A percentile compares a stretch with the other conserved stretches of the same genome.
Conservation (phyloP, 2,797 vertebrate species). For the Chaunax sp. region DNA sequence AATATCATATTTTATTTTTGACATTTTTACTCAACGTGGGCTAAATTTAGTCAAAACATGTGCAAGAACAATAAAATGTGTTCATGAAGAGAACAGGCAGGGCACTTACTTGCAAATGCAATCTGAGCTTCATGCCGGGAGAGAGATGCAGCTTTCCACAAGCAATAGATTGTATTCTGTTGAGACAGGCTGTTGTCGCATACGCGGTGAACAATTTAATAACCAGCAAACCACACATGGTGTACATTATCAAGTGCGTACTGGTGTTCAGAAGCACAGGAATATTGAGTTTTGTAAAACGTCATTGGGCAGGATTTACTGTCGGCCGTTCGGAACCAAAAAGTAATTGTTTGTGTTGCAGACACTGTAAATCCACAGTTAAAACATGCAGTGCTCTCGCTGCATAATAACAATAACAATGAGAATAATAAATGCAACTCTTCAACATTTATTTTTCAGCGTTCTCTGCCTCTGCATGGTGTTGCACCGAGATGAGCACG, state of each 20-base stretch:
- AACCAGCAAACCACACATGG: neutral
- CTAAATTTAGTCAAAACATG: neutral
- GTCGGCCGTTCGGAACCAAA: neutral
- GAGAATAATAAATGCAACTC: too few relatives aligned
- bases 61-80: neutral
- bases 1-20: neutral
- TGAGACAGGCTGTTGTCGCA: slow-evolving; percentile 26
- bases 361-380: too few relatives aligned
- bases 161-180: slow-evolving; percentile 16
- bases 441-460: neutral
- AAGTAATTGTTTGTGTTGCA: neutral
- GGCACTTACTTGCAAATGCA: neutral
- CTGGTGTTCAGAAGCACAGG: neutral
- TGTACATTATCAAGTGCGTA: slow-evolving; percentile 1
- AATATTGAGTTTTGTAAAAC: neutral
- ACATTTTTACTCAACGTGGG: neutral
- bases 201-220: slow-evolving; percentile 22
- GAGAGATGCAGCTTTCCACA: neutral
- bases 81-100: neutral
- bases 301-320: neutral
- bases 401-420: neutral
- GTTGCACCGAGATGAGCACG: neutral
- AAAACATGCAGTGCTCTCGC: neutral
- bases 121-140: neutral
- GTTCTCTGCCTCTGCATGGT: neutral